Evolutionary conservation across 2,888 invertebrate species (phyloP), one percentile per base, ranked within the genome.

Genomic region (Cryptus viduatorius): DNA sequence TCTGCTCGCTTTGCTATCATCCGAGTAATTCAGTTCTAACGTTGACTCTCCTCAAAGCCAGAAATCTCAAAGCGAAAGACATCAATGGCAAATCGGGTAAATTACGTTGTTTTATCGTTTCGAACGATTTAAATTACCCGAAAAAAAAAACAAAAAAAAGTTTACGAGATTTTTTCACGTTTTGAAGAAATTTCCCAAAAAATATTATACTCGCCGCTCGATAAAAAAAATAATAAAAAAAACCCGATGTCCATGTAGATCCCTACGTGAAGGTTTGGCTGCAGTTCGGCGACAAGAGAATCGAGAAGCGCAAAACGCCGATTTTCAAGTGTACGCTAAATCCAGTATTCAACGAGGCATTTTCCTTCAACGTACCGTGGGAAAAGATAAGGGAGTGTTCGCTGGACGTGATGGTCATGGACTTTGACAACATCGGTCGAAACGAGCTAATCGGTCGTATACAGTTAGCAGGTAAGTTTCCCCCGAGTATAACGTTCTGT

Each of bases 221-320:
- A 37, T 8, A 12, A 4, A n/a, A 16, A 31, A 5, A n/a, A 53
- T 24, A 24, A 24, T 24, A 24, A 24, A 24, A 31, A 5, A n/a
- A 53, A 10, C 7, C 12, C 5, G 14, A 61, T 29, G 46, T 59
- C 71, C 75, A 84, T 95, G 67, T 95, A 99, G 99, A 99, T 96
- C 99, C 99, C 0, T 99, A 99, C 94, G 98, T 98, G n/a, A 99
- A 99, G 94, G 98, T 99, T 14, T 99, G 98, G 98, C 96, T 99
- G 65, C 98, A 98, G 91, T 98, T 98, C 92, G 98, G 98, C 50
- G 98, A 98, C 93, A 98, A 98, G 91, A 96, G 98, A 89, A 97
- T 98, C 90, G 98, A 99, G 94, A 99, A 99, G 92, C 97, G 98
- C 94, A 98, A 98, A 95, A 99, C 98, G 76, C 98, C 98, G 85